These are phyloP conservation scores for Mormyrus hasselquistii DNA, from an alignment of 2,797 vertebrate genomes.

Conservation along the genomic window DNA sequence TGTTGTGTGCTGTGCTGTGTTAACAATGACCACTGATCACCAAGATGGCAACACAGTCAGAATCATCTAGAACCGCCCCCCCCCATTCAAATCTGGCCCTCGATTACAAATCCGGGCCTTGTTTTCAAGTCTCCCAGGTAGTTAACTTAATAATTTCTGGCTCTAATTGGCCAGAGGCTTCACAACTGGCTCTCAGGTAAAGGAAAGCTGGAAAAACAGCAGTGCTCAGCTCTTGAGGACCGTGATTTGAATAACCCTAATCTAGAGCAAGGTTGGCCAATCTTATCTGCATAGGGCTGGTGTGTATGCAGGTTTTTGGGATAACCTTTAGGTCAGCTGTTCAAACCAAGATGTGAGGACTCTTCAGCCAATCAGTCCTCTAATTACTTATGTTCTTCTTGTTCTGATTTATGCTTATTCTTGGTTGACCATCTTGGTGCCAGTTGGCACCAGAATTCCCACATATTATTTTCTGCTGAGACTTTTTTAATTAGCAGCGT, in stretches of 20 bases:
- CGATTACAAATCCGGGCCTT: too few relatives aligned
- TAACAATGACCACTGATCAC: too few relatives aligned
- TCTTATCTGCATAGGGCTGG: background rate
- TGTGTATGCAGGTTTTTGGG: background rate
- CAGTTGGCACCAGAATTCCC: background rate
- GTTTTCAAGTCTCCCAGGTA: too few relatives aligned
- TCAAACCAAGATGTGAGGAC: background rate
- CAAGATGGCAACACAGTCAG: background rate
- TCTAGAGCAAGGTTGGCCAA: background rate
- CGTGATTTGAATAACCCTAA: too few relatives aligned
- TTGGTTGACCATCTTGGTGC: background rate
- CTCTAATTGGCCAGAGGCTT: too few relatives aligned
- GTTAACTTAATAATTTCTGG: too few relatives aligned
- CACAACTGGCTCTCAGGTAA: too few relatives aligned
- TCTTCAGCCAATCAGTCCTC: background rate
- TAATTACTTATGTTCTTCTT: background rate
- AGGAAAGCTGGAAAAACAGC: too few relatives aligned
- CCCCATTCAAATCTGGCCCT: too few relatives aligned
- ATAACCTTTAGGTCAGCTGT: background rate
- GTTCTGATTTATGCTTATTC: background rate
- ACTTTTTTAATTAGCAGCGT: background rate
- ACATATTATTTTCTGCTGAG: background rate
- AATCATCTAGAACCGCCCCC: background rate
- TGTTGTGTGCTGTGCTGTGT: too few relatives aligned
- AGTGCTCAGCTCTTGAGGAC: too few relatives aligned